Evolutionary conservation across 2,113 vertebrate species (phyloP), one percentile per base, ranked within the genome.

Genomic region (Oxyruncus cristatus): DNA sequence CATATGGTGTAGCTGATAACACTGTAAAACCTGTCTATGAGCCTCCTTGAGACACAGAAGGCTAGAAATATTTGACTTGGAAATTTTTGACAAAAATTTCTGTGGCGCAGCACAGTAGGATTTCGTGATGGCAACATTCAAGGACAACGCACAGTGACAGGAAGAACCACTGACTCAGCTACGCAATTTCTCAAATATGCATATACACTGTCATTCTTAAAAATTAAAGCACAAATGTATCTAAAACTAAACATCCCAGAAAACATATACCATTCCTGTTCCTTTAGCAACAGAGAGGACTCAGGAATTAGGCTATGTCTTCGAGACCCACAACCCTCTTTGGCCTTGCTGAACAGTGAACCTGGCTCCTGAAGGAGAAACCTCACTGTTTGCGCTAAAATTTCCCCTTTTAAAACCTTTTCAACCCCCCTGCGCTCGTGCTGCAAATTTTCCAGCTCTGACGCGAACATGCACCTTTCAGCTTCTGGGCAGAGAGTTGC

Each of bases 401-500:
- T 56, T 80, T 85, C 35, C 41, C 17, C 28, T 42, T 93, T 74
- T 68, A n/a, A 61, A 93, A 56, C 17, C 39, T 52, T 93, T 88
- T 62, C 55, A 73, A 8, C 11, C 1, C 50, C 50, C 9, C 50
- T 56, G 50, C 0, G 1, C 30, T 83, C 63, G 62, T 26, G 68
- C 75, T 59, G 50, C 68, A 88, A 41, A 84, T 90, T 96, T 86
- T n/a, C 63, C 61, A 37, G 67, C 81, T 89, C 85, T 80, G 59
- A 95, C 52, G 67, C 1, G 35, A 71, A 19, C 68, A 37, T 8
- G 52, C 89, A 83, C 72, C 88, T 94, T 88, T 88, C 74, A 1
- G 35, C 68, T 86, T 92, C 85, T 88, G 68, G 83, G 88, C 61
- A 93, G 67, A 70, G 44, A 80, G 79, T 12, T 88, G 89, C 74